Evolutionary conservation across 2,797 vertebrate genomes (phyloP), one percentile per base, ranked within the genome.

Genomic region (Thripadectes ignobilis): DNA sequence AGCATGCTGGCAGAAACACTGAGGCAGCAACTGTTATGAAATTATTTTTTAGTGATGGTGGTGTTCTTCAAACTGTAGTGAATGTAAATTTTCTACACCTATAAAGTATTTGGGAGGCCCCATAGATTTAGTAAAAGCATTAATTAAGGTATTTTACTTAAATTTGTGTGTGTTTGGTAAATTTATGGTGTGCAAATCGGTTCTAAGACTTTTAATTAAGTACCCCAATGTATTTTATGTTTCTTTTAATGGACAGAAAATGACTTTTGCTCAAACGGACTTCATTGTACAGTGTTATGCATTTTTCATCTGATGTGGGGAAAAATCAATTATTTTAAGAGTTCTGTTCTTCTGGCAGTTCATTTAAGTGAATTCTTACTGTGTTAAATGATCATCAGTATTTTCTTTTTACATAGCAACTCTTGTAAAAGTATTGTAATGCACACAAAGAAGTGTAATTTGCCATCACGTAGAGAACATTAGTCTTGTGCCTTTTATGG

Each of bases 251-350:
- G 96, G 97, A 96, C 78, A 95, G 92, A 97, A 98, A 98, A 98
- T 98, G 81, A 97, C 96, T 98, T 98, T 93, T 97, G 92, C 96
- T 98, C 97, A 96, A 97, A 97, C 94, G 48, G 92, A 88, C 96
- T 98, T 96, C 94, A 95, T 95, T 97, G 97, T 85, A 95, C 85
- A 83, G 65, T 93, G 55, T 94, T 97, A 96, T 51, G 96, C 91
- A 95, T 98, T 98, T 98, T 97, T 97, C 97, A 98, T 96, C 96
- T 95, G 92, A 97, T 92, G 72, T 89, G 92, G 88, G 80, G 85
- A 88, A 96, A 97, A 97, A 98, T 98, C 97, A 98, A 98, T 98
- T 98, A 97, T 97, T 98, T 98, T 97, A 97, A 97, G 96, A 97
- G 95, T 97, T 95, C 97, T 93, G 52, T 97, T 97, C 93, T 96